phyloP scores from a whole-genome alignment of 2,797 vertebrate species.

The Myripristis murdjan region DNA sequence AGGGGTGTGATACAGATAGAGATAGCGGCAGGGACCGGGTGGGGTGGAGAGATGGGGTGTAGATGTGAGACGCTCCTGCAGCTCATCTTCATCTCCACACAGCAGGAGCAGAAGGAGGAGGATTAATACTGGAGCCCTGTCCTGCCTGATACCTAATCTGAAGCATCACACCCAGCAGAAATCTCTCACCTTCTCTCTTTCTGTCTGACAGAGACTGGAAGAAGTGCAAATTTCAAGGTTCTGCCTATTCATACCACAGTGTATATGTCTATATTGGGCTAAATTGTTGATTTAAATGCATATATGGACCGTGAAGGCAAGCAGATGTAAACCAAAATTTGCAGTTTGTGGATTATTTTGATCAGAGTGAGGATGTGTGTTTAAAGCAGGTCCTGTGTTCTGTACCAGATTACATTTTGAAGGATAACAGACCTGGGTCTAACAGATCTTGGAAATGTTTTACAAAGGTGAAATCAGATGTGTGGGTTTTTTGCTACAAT shows the following conservation, averaged over 20 bases:
- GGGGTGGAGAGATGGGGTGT: not conserved
- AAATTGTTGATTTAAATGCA: constrained; percentile 36
- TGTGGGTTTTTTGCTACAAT: too few relatives aligned
- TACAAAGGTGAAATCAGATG: not conserved
- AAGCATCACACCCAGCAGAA: constrained; percentile 53
- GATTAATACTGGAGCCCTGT: constrained; percentile 62
- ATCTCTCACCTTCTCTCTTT: constrained; percentile 36
- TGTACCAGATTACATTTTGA: not conserved
- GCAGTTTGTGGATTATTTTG: not conserved
- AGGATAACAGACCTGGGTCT: not conserved
- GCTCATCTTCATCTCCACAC: constrained; percentile 57
- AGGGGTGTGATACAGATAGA: constrained; percentile 22
- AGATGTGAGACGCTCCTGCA: constrained; percentile 35
- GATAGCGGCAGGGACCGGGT: constrained; percentile 13
- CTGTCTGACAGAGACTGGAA: constrained; percentile 22
- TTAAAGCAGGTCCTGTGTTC: too few relatives aligned
- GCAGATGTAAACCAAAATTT: constrained; percentile 2
- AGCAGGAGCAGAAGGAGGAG: constrained; percentile 69
- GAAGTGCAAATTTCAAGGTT: constrained; percentile 21
- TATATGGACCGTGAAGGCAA: constrained; percentile 3
- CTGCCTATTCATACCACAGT: constrained; percentile 44
- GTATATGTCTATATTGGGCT: constrained; percentile 2
- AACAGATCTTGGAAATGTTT: not conserved
- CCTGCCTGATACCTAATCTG: constrained; percentile 64
- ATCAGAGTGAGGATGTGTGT: not conserved